A percentile compares a stretch with the other conserved stretches of the same genome.
Evolutionary conservation across 2,888 invertebrate genomes (phyloP).

Genomic region (Thecophora atra): DNA sequence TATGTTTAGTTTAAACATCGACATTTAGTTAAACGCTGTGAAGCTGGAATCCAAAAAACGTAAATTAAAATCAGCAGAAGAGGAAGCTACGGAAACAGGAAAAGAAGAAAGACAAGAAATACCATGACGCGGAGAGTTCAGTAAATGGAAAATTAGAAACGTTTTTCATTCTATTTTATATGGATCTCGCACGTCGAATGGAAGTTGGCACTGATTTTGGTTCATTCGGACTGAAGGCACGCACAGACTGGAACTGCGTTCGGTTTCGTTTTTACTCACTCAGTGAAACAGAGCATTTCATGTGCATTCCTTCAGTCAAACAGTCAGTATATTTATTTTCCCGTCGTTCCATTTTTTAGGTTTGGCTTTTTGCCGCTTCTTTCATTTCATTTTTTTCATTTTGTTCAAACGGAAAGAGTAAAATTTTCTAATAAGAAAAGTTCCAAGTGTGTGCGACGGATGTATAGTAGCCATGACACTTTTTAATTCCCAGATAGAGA

Average conservation of each 20-base stretch:
- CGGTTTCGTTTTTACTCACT: no score
- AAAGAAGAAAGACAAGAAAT: no score
- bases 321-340: no score
- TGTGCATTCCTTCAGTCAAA: background rate
- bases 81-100: no score
- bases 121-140: no score
- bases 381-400: constrained; percentile 16
- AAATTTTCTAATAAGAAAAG: constrained; percentile 52
- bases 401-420: constrained; percentile 43
- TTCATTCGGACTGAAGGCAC: background rate
- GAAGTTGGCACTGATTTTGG: background rate
- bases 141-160: no score
- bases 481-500: constrained; percentile 31
- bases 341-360: no score
- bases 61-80: background rate
- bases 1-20: no score
- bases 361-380: background rate
- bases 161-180: no score
- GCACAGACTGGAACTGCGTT: constrained; percentile 7
- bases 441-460: constrained; percentile 46
- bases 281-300: background rate
- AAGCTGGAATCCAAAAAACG: background rate
- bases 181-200: background rate
- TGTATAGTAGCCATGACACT: constrained; percentile 48
- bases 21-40: no score